These are phyloP conservation scores for Sturnus vulgaris DNA, from an alignment of 2,113 vertebrate species.

Conservation along the genomic window DNA sequence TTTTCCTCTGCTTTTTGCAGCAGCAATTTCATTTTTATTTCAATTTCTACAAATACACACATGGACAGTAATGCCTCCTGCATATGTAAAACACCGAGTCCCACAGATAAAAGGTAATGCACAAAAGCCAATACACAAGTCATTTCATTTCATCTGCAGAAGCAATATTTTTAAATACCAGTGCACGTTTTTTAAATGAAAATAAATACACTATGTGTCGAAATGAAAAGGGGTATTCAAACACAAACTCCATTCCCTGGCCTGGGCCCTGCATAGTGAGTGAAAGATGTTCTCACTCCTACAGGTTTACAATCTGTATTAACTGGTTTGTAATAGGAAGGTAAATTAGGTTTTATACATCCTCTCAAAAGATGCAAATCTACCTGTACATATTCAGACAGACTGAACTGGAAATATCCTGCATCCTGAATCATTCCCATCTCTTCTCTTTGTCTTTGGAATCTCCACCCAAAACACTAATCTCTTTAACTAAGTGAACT, in stretches of 20 bases:
- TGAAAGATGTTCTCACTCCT: background rate
- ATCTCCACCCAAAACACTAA: background rate
- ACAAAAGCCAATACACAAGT: background rate
- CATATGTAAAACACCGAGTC: background rate
- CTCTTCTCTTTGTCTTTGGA: background rate
- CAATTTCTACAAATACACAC: background rate
- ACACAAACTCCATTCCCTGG: background rate
- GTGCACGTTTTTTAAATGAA: background rate
- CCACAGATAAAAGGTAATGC: background rate
- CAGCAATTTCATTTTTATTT: background rate
- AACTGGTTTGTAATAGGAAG: background rate
- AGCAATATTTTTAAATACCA: background rate
- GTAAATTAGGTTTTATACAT: background rate
- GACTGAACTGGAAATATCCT: background rate
- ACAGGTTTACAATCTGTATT: background rate
- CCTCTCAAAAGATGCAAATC: background rate
- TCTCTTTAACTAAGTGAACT: background rate
- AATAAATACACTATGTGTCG: rapidly evolving
- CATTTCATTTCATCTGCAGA: background rate
- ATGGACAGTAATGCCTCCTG: background rate
- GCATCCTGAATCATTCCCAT: background rate
- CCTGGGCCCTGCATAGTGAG: background rate
- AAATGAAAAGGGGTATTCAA: background rate
- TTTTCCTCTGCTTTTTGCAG: background rate
- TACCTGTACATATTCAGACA: background rate